phyloP scores from a whole-genome alignment of 2,113 vertebrate species.

The Psittacus erithacus region DNA sequence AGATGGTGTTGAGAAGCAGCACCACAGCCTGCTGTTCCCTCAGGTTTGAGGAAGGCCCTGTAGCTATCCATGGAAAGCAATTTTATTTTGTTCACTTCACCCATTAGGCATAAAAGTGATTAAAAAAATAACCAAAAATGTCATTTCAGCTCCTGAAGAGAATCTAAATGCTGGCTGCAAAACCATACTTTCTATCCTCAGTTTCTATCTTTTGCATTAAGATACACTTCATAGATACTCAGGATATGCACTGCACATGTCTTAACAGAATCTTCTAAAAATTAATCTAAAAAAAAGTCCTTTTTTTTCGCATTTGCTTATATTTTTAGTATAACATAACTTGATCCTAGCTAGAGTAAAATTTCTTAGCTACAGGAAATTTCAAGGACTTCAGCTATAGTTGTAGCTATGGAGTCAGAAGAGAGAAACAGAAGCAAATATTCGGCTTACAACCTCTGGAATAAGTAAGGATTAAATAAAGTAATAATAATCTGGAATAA shows the following conservation, averaged over 20 bases:
- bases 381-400: not conserved
- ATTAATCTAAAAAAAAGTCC: not conserved
- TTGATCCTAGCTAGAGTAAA: not conserved
- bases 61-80: not conserved
- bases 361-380: not conserved
- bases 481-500: too few species aligned
- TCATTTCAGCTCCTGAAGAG: not conserved
- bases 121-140: not conserved
- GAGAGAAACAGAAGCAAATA: not conserved
- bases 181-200: not conserved
- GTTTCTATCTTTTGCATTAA: not conserved
- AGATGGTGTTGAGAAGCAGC: slow-evolving; percentile 34
- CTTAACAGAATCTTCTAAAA: not conserved
- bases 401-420: not conserved
- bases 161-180: not conserved
- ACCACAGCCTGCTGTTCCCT: slow-evolving; percentile 6
- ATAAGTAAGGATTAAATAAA: not conserved
- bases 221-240: not conserved
- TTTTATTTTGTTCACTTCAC: not conserved
- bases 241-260: not conserved
- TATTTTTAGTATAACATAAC: not conserved
- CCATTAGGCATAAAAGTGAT: not conserved
- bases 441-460: not conserved
- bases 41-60: slow-evolving; percentile 33
- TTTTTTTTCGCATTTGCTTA: not conserved